Percentiles rank a stretch among this genome's conserved stretches.
Conservation (phyloP, 2,888 invertebrate species). For the Omphaloscelis lunosa region DNA sequence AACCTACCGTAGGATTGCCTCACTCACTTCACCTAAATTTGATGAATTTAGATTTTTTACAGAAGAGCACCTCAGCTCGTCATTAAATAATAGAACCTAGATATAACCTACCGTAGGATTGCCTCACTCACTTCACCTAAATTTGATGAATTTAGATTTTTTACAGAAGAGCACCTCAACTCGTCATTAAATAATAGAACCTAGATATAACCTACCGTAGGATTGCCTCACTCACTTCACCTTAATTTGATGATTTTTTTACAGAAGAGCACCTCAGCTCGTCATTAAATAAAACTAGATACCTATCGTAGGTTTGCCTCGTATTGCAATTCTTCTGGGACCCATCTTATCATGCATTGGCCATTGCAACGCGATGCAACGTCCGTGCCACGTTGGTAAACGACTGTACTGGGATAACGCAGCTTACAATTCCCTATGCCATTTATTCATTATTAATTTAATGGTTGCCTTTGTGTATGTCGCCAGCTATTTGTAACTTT, state of each 20-base stretch:
- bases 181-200: background rate
- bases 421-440: constrained; percentile 8
- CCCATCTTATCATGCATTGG: constrained; percentile 2
- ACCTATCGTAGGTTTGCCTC: background rate
- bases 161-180: no score
- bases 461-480: background rate
- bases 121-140: no score
- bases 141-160: no score
- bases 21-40: no score
- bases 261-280: no score
- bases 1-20: background rate
- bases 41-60: no score
- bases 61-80: no score
- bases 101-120: background rate
- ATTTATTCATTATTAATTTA: background rate
- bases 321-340: constrained; percentile 29
- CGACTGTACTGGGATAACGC: constrained; percentile 27
- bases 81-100: background rate
- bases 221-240: background rate
- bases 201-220: background rate
- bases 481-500: background rate
- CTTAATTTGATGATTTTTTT: no score
- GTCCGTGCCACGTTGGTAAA: constrained; percentile 16
- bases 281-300: background rate
- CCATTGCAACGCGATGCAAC: constrained; percentile 12